A percentile compares a stretch with the other conserved stretches of the same genome.
phyloP scores from a whole-genome alignment of 2,113 vertebrate genomes.

The Cisticola juncidis region DNA sequence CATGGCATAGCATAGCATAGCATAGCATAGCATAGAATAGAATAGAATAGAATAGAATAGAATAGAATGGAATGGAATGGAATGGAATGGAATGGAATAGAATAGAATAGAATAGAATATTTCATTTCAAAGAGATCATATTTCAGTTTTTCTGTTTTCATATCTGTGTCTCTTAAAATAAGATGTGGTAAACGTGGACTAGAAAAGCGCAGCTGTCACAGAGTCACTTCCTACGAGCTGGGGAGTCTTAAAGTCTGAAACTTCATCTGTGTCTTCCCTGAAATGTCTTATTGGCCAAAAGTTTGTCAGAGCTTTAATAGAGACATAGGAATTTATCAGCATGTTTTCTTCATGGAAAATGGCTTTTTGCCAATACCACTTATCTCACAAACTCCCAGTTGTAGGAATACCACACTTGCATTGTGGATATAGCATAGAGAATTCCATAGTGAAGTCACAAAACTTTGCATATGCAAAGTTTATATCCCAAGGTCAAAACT shows the following conservation, averaged over 20 bases:
- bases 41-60: fast-evolving
- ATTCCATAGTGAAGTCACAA: background rate
- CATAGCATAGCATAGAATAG: fast-evolving
- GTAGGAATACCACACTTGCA: background rate
- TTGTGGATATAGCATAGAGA: background rate
- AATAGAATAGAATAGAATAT: background rate
- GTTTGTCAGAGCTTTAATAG: background rate
- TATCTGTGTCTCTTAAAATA: background rate
- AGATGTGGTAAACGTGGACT: background rate
- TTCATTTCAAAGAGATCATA: background rate
- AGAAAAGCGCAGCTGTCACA: background rate
- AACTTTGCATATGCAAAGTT: background rate
- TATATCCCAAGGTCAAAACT: background rate
- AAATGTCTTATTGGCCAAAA: background rate
- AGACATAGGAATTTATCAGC: background rate
- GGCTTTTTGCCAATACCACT: background rate
- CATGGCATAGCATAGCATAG: no score
- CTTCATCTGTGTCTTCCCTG: fast-evolving
- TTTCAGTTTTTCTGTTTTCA: background rate
- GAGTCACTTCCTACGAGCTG: background rate
- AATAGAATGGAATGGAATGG: fast-evolving
- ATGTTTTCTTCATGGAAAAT: background rate
- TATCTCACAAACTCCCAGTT: background rate
- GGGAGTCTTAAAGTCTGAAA: background rate
- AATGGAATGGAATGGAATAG: background rate